Conservation (phyloP, 1,140 invertebrate species). For the Brachionus plicatilis region DNA sequence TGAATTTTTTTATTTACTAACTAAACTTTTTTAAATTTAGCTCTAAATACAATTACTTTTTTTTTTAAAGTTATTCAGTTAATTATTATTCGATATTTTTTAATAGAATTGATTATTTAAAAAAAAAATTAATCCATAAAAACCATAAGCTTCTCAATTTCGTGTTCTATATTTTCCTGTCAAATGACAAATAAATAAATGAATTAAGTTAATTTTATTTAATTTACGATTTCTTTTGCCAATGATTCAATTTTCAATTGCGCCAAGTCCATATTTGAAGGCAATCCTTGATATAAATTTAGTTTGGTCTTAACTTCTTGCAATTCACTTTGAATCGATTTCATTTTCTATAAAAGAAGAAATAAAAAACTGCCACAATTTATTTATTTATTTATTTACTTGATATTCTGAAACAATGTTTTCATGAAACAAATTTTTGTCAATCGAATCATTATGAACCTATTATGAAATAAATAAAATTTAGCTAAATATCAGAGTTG, state of each 20-base stretch:
- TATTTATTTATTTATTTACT: neutral
- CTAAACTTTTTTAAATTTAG: neutral
- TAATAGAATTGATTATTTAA: neutral
- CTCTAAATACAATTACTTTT: too few relatives aligned
- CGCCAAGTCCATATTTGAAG: conserved; percentile 5
- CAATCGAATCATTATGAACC: neutral
- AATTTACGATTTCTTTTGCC: conserved; percentile 19
- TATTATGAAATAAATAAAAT: neutral
- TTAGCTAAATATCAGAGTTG: too few relatives aligned
- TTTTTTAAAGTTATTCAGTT: too few relatives aligned
- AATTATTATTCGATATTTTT: too few relatives aligned
- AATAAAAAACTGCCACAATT: neutral
- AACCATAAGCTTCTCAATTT: conserved; percentile 24
- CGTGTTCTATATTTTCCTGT: neutral
- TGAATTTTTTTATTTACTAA: neutral
- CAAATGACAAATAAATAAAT: neutral
- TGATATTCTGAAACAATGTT: conserved; percentile 7
- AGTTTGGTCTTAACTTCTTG: neutral
- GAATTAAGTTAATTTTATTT: neutral
- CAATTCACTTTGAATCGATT: conserved; percentile 11
- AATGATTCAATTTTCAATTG: conserved; percentile 4
- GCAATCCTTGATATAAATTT: conserved; percentile 1
- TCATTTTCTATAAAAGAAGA: neutral
- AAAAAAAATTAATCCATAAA: conserved; percentile 2
- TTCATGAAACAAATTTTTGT: conserved; percentile 39